Evolutionary conservation across 2,888 invertebrate species (phyloP).

Genomic region (Gortyna flavago): DNA sequence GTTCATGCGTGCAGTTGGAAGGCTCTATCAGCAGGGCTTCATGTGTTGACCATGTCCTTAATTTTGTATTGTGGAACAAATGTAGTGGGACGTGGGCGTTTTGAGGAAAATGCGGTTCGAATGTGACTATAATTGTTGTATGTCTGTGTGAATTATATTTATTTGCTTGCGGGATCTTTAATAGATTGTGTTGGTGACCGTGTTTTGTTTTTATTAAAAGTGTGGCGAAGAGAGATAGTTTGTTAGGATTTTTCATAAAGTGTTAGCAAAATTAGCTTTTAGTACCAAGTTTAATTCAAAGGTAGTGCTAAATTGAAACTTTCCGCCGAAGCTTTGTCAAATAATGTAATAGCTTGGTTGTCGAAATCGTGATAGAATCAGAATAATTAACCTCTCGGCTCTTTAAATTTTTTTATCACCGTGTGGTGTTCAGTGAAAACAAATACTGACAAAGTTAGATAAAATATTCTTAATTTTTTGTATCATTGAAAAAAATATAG

Average conservation of each 20-base stretch:
- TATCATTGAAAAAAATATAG: background rate
- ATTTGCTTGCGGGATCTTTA: constrained; percentile 23
- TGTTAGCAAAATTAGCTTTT: background rate
- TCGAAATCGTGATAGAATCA: background rate
- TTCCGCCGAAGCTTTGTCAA: background rate
- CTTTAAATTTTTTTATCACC: background rate
- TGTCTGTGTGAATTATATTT: constrained; percentile 38
- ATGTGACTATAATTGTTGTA: constrained; percentile 38
- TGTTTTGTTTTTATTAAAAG: background rate
- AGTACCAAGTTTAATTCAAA: background rate
- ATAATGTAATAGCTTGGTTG: no score
- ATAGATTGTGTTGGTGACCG: constrained; percentile 6
- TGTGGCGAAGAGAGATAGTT: background rate
- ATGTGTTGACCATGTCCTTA: constrained; percentile 59
- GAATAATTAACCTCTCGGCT: background rate
- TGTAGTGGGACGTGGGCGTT: constrained; percentile 44
- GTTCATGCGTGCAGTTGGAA: constrained; percentile 50
- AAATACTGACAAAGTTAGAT: background rate
- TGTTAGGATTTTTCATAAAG: background rate
- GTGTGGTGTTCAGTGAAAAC: background rate
- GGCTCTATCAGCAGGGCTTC: constrained; percentile 54
- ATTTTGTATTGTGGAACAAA: constrained; percentile 62
- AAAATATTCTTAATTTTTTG: background rate
- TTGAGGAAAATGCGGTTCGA: constrained; percentile 42
- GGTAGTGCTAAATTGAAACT: background rate